Evolutionary conservation across 1,140 invertebrate species (phyloP).

Genomic region (Drosophila chauvacae): DNA sequence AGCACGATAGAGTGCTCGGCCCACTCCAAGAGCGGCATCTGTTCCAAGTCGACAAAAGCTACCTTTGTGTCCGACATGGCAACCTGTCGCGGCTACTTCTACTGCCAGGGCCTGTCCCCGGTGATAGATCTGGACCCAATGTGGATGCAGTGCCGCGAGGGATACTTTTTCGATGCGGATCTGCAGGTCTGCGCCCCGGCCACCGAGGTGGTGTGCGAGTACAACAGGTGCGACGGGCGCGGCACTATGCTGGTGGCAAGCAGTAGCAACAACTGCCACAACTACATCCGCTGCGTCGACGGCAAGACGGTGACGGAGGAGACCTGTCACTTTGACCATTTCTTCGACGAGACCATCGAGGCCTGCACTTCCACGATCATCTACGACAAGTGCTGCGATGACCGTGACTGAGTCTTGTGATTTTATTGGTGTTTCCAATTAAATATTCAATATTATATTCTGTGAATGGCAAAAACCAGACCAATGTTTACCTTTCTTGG

Average conservation of each 20-base stretch:
- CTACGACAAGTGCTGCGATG: conserved; percentile 70
- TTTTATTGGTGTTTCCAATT: conserved; percentile 1
- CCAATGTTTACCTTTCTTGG: neutral
- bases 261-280: conserved; percentile 68
- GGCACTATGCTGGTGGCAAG: conserved; percentile 64
- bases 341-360: conserved; percentile 66
- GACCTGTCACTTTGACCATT: conserved; percentile 62
- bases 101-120: conserved; percentile 39
- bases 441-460: conserved; percentile 15
- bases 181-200: conserved; percentile 44
- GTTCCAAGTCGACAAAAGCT: conserved; percentile 1
- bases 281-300: conserved; percentile 61
- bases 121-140: conserved; percentile 56
- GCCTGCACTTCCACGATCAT: conserved; percentile 58
- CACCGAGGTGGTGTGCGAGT: conserved; percentile 52
- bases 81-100: conserved; percentile 77
- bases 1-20: conserved; percentile 42
- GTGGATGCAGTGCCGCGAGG: conserved; percentile 67
- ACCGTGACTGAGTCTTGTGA: conserved; percentile 29
- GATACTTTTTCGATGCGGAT: conserved; percentile 56
- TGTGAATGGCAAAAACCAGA: conserved; percentile 5
- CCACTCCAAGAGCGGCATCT: conserved; percentile 47
- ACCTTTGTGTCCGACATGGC: conserved; percentile 37
- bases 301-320: conserved; percentile 32
- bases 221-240: conserved; percentile 78